Evolutionary conservation across 2,888 invertebrate genomes (phyloP), one percentile per base, ranked within the genome.

Genomic region (Catocala nupta): DNA sequence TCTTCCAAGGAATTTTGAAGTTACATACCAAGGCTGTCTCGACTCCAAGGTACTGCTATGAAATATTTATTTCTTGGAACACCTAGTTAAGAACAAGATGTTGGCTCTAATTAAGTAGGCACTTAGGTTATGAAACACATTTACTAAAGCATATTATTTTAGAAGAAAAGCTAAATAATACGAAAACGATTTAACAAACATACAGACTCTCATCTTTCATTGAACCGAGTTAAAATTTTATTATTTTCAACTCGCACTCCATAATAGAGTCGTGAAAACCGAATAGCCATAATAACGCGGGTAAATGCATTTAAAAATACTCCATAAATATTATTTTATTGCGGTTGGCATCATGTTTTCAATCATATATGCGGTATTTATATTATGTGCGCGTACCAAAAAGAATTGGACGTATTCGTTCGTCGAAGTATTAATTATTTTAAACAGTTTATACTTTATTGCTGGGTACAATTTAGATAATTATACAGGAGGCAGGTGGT

Each of bases 201-300:
- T 54, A 72, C 67, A 61, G 52, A 57, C 50, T 58, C 36, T 49
- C 68, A 68, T 72, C 67, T 53, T 13, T 9, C 33, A 69, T 16
- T 47, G 10, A 51, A 68, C 72, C 61, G 69, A 77, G 78, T 84
- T 84, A 80, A 78, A 79, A 80, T 81, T 82, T 87, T 85, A 86
- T 87, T 87, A 84, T 88, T 88, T 84, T 77, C 70, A 73, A 75
- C 73, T 77, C 74, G 60, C 73, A 64, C 68, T 65, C 66, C 70
- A 68, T 88, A 88, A 88, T 87, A 84, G 86, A 89, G 88, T 81
- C 84, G 78, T 88, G 86, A 82, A 85, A 82, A 75, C 72, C 73
- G 70, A 83, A 83, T 71, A 70, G 68, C 63, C 57, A 59, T 71
- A 72, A 79, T 81, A 81, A 75, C 68, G 69, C 74, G 68, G 73